These are phyloP conservation scores for Antennarius maculatus DNA, from an alignment of 2,797 vertebrate species.

Conservation along the genomic window DNA sequence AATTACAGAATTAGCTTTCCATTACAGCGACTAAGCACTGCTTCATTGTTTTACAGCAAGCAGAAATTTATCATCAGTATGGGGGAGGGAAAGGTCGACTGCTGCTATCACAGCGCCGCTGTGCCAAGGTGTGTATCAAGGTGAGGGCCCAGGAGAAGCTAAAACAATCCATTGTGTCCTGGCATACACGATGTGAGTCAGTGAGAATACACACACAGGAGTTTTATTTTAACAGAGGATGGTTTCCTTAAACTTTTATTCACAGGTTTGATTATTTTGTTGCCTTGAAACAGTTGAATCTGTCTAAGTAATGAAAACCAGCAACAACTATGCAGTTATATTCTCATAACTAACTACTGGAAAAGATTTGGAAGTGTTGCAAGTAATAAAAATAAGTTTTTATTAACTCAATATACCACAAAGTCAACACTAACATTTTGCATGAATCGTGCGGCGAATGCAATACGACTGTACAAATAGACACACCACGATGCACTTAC, in stretches of 20 bases:
- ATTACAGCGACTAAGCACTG: conserved; percentile 72
- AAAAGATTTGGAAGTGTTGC: conserved; percentile 26
- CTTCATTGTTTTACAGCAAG: conserved; percentile 78
- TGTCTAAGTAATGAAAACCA: conserved; percentile 4
- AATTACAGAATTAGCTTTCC: conserved; percentile 79
- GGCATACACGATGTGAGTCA: not conserved
- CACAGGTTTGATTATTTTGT: not conserved
- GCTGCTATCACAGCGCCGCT: conserved; percentile 40
- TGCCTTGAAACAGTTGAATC: not conserved
- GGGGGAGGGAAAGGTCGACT: conserved; percentile 60
- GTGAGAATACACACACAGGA: conserved; percentile 4
- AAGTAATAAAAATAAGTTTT: conserved; percentile 18
- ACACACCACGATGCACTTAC: conserved; percentile 19
- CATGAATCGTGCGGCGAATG: conserved; percentile 23
- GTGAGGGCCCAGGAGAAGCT: conserved; percentile 28
- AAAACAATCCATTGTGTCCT: not conserved
- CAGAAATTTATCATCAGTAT: conserved; percentile 51
- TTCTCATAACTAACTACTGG: conserved; percentile 6
- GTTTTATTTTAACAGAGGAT: no score
- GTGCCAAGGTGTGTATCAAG: conserved; percentile 51
- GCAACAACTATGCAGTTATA: conserved; percentile 8
- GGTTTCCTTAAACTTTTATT: no score
- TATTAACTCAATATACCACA: not conserved
- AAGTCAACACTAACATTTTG: conserved; percentile 28
- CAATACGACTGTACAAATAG: conserved; percentile 24